Evolutionary conservation across 2,797 vertebrate genomes (phyloP), one percentile per base, ranked within the genome.

Genomic region (Pseudocheirus occidentalis): DNA sequence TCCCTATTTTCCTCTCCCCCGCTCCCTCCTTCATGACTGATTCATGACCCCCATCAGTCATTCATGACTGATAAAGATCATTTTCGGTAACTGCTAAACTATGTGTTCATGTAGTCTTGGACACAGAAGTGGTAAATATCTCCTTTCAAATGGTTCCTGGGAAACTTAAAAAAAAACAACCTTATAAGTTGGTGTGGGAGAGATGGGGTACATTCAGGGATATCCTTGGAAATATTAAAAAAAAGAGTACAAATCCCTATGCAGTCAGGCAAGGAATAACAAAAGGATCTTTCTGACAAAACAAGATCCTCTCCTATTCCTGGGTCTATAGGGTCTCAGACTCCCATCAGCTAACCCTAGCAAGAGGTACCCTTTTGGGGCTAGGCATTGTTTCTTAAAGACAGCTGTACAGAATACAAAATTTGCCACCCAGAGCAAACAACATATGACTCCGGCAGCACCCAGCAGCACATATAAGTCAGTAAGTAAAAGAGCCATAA

Each of bases 141-240:
- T 95, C 93, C 56, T 81, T 73, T 58, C 40, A 46, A 87, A 87
- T 87, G 21, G 21, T 50, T 87, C 40, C n/a, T 46, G 73, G 73
- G 73, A 87, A 87, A 94, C 92, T 98, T 98, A 96, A 97, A 98
- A 97, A 96, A 95, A 98, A 87, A 46, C 40, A 81, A 98, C 97
- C 98, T 98, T 98, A 98, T 34, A 66, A 87, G 98, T 97, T 95
- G 96, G 97, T 98, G 98, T 97, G 98, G 97, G 97, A 98, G 97
- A 97, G 96, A 98, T 97, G 96, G 98, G n/a, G 97, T 96, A 97
- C 96, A 97, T 97, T 98, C 94, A 96, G 95, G 98, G 95, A 98
- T 94, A 96, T 87, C 97, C 97, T 97, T 97, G 66, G n/a, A 95
- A 92, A 55, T 11, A 24, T 96, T 92, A 34, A 90, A 91, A 95